Conservation (phyloP, 2,888 invertebrate species). For the Drosophila nr. fundita region DNA sequence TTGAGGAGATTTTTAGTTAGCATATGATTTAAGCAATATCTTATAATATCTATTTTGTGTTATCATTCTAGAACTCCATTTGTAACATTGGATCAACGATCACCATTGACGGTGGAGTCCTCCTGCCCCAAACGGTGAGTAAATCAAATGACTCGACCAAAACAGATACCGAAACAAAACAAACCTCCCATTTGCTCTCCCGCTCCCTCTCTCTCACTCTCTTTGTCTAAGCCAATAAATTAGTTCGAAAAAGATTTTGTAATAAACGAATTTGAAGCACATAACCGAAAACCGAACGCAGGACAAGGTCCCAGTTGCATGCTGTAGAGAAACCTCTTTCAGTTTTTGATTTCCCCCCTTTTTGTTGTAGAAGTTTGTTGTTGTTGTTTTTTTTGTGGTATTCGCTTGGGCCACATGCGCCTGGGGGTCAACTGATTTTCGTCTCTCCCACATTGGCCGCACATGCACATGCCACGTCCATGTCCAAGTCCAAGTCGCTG, state of each 20-base stretch:
- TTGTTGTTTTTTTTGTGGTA: conserved; percentile 26
- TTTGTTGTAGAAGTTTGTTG: conserved; percentile 20
- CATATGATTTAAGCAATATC: not conserved
- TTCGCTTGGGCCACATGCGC: conserved; percentile 66
- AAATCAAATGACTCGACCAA: conserved; percentile 4
- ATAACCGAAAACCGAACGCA: conserved; percentile 36
- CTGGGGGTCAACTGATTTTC: conserved; percentile 72
- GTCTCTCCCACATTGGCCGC: conserved; percentile 70
- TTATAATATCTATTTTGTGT: not conserved
- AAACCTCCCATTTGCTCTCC: not conserved
- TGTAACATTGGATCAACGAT: conserved; percentile 85
- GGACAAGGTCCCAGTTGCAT: conserved; percentile 54
- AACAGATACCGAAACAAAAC: conserved; percentile 3
- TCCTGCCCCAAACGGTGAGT: conserved; percentile 85
- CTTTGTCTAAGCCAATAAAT: conserved; percentile 62
- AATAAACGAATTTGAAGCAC: conserved; percentile 73
- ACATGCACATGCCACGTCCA: conserved; percentile 55
- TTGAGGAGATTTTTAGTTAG: not conserved
- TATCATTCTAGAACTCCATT: conserved; percentile 82
- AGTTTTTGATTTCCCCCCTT: conserved; percentile 13
- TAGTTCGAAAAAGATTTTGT: conserved; percentile 73
- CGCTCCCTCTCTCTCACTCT: not conserved
- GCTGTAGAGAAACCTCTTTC: conserved; percentile 52
- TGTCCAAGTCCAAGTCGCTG: conserved; percentile 46
- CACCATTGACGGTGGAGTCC: conserved; percentile 85